Conservation (phyloP, 2,797 vertebrate genomes). For the Poeciliopsis turneri region DNA sequence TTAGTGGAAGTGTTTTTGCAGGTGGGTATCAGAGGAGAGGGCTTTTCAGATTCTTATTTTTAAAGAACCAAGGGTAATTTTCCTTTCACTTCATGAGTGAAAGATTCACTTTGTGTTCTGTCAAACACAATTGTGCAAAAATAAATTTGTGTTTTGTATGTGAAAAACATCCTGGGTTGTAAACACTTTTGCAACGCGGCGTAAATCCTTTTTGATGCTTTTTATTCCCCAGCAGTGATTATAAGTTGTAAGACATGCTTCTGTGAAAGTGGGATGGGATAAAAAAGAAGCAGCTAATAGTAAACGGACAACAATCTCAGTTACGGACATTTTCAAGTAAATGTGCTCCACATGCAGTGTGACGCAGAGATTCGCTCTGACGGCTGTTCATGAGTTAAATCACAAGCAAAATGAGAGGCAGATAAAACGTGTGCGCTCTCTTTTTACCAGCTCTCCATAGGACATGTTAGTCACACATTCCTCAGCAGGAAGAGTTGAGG, state of each 20-base stretch:
- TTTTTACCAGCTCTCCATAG: constrained; percentile 57
- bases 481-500: constrained; percentile 66
- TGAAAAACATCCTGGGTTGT: neutral
- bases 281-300: constrained; percentile 42
- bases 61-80: neutral
- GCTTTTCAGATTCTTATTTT: neutral
- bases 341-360: constrained; percentile 35
- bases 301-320: constrained; percentile 46
- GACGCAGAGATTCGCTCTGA: constrained; percentile 34
- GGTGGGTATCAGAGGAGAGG: neutral
- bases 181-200: neutral
- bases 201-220: constrained; percentile 55
- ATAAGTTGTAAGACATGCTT: constrained; percentile 32
- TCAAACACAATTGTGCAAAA: neutral
- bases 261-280: constrained; percentile 20
- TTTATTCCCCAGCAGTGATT: constrained; percentile 50
- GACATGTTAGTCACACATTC: constrained; percentile 80
- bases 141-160: neutral
- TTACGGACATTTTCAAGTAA: constrained; percentile 38
- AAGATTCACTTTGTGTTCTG: neutral
- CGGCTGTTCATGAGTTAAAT: constrained; percentile 39
- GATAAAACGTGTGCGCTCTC: constrained; percentile 68
- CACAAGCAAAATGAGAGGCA: constrained; percentile 48
- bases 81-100: neutral
- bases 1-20: too few relatives aligned